Evolutionary conservation across 2,888 invertebrate genomes (phyloP), one percentile per base, ranked within the genome.

Genomic region (Flexamia atlantica): DNA sequence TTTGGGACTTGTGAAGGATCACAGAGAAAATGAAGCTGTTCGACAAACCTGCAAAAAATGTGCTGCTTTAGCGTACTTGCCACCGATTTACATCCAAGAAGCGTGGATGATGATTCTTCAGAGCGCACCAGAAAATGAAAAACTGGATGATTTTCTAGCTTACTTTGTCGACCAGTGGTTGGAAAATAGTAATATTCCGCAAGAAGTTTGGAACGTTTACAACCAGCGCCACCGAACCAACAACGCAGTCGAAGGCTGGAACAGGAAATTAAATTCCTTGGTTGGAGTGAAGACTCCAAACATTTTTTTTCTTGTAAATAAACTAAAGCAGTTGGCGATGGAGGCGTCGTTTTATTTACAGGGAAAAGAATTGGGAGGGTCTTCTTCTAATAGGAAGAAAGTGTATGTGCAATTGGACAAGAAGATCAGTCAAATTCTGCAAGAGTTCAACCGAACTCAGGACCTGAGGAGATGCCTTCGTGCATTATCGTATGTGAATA

Each of bases 1-100:
- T n/a, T 30, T 68, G 14, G 68, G 81, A n/a, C 60, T 84, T 30
- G 68, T 40, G 53, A 36, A 23, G 28, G 81, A 83, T 4, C 70
- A 85, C 17, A 68, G 20, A 14, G 68, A 68, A 30, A 30, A 68
- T 4, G 68, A 68, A 68, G 68, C 30, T 32, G 36, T 30, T 2
- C 28, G n/a, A 30, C 12, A 30, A 14, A 17, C 36, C 32, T 68
- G 68, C 9, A 57, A 23, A 57, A 7, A 23, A 23, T 57, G 57
- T 3, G 57, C 57, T 2, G 57, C 23, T n/a, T 57, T 57, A n/a
- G 68, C 68, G 30, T 30, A 68, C 23, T n/a, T 68, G 12, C 68
- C 68, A 68, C 36, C 4, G 9, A n/a, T 7, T 9, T 36, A 36
- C 36, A 9, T 36, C 9, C 36, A 36, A 23, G 28, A 60, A 28